Evolutionary conservation across 2,113 vertebrate species (phyloP).

Genomic region (Rhabdomys dilectus): DNA sequence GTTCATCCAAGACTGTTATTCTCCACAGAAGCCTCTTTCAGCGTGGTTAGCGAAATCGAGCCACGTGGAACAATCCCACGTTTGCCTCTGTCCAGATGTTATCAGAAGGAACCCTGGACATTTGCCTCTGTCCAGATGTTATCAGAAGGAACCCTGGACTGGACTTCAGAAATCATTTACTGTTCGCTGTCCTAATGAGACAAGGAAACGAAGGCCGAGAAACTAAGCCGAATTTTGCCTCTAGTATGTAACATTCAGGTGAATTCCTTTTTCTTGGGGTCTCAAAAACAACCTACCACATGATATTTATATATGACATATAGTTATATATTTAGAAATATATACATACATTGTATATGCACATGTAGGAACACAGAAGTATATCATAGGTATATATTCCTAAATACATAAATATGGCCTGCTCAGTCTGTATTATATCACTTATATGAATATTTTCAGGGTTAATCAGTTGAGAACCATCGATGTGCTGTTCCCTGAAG

Average conservation of each 20-base stretch:
- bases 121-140: neutral
- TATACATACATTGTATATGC: neutral
- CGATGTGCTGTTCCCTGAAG: too few relatives aligned
- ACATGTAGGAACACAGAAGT: neutral
- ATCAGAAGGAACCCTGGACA: neutral
- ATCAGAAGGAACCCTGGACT: neutral
- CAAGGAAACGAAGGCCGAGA: neutral
- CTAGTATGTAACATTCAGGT: neutral
- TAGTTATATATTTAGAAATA: too few relatives aligned
- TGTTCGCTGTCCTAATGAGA: neutral
- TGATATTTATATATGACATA: too few relatives aligned
- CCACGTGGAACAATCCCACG: neutral
- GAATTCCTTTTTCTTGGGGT: neutral
- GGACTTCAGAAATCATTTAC: neutral
- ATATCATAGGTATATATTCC: too few relatives aligned
- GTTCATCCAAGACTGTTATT: neutral
- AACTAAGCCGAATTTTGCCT: neutral
- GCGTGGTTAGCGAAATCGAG: neutral
- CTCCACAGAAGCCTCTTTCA: neutral
- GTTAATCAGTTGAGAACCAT: too few relatives aligned
- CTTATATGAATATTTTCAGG: too few relatives aligned
- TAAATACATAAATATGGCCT: too few relatives aligned
- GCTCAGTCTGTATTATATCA: too few relatives aligned
- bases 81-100: neutral
- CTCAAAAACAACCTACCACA: neutral